A percentile compares a stretch with the other conserved stretches of the same genome.
phyloP scores from a whole-genome alignment of 2,888 invertebrate species.

The Perithous albicinctus region DNA sequence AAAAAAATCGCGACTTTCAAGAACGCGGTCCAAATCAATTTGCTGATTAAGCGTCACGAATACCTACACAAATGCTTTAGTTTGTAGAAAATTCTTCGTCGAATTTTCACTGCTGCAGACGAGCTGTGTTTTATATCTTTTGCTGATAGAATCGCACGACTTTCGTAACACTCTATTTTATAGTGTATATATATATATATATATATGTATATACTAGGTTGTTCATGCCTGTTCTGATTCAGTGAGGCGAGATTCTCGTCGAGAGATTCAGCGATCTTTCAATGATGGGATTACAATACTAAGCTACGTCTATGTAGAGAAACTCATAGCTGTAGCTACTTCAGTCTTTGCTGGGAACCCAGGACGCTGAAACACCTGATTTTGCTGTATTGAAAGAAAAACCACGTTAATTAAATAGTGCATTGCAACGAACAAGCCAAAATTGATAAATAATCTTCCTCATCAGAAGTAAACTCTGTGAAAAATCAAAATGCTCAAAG shows the following conservation, averaged over 20 bases:
- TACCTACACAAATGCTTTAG: neutral
- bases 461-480: too few relatives aligned
- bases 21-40: constrained; percentile 36
- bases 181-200: neutral
- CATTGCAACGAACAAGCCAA: too few relatives aligned
- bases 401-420: too few relatives aligned
- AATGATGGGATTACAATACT: neutral
- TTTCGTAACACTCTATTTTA: neutral
- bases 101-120: neutral
- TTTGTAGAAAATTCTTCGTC: neutral
- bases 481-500: too few relatives aligned
- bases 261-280: neutral
- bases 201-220: neutral
- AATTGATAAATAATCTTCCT: too few relatives aligned
- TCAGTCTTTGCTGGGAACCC: too few relatives aligned
- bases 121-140: constrained; percentile 2
- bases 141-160: constrained; percentile 23
- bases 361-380: too few relatives aligned
- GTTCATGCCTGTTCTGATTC: neutral
- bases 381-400: too few relatives aligned
- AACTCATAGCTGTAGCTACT: neutral
- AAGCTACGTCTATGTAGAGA: neutral
- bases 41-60: constrained; percentile 10
- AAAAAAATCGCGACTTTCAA: constrained; percentile 25
- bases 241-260: neutral